Evolutionary conservation across 2,797 vertebrate genomes (phyloP).

Genomic region (Propithecus perrieri): DNA sequence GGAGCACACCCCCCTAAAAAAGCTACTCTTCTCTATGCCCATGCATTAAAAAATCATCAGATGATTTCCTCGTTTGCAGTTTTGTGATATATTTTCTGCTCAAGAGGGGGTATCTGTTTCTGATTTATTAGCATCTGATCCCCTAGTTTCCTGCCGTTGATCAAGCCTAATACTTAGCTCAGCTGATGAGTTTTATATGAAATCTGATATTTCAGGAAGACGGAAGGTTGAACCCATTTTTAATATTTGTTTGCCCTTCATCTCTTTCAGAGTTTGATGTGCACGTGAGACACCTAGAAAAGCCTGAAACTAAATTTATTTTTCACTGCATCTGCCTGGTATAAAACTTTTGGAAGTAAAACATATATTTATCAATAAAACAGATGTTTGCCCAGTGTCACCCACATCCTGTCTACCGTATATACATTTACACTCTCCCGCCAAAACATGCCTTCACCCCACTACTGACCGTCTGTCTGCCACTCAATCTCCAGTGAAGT

Average conservation of each 20-base stretch:
- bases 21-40: constrained; percentile 70
- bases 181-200: constrained; percentile 95
- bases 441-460: constrained; percentile 89
- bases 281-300: constrained; percentile 71
- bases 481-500: constrained; percentile 89
- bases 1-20: background rate
- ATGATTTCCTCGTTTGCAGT: constrained; percentile 87
- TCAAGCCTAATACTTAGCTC: constrained; percentile 93
- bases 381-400: constrained; percentile 90
- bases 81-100: constrained; percentile 86
- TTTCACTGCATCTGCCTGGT: constrained; percentile 67
- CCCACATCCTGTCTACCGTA: constrained; percentile 89
- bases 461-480: constrained; percentile 89
- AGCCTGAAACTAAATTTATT: constrained; percentile 78
- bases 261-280: constrained; percentile 70
- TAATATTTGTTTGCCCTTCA: constrained; percentile 82
- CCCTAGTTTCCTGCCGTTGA: constrained; percentile 98
- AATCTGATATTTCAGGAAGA: constrained; percentile 92
- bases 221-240: constrained; percentile 84
- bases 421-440: constrained; percentile 90
- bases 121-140: constrained; percentile 97
- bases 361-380: constrained; percentile 87
- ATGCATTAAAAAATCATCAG: constrained; percentile 83
- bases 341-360: constrained; percentile 80
- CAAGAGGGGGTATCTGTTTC: constrained; percentile 92